Evolutionary conservation across 1,140 invertebrate genomes (phyloP), one percentile per base, ranked within the genome.

Genomic region (Zaprionus ghesquierei): DNA sequence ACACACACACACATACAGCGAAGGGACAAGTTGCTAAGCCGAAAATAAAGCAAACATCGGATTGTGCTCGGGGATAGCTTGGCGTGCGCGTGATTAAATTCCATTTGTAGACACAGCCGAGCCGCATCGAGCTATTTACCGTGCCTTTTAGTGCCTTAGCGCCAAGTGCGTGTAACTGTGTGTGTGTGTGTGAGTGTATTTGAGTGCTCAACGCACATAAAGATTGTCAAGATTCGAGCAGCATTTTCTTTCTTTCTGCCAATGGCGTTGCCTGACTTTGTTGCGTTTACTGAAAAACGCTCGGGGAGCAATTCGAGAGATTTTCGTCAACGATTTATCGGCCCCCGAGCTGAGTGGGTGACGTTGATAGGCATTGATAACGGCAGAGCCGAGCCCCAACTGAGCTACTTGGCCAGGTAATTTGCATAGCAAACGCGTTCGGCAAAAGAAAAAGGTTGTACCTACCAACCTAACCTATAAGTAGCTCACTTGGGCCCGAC

Each of bases 1-100:
- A n/a, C n/a, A n/a, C n/a, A n/a, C n/a, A n/a, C n/a, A n/a, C n/a
- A n/a, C n/a, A n/a, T n/a, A 56, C 12, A 56, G 54, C 38, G 65
- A 77, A 75, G 76, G 79, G 72, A 77, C 64, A 76, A 73, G 51
- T 69, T 82, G 41, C 71, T 79, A 73, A 87, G 82, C 68, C 64
- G 79, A 84, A 84, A 89, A 89, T 87, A 87, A 87, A 79, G 69
- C 76, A 89, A 89, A 79, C 63, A 84, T 84, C 79, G 72, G 60
- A 60, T 66, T 59, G 72, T 77, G 51, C 65, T 41, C 35, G 35
- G 35, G 65, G 69, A 85, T 73, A 68, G 79, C 66, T 68, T 49
- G 56, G 64, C 65, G 69, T 65, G 80, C 79, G 84, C 84, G 84
- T 87, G 84, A 84, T 87, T 87, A 87, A 87, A 87, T 87, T 87